Percentiles rank a stretch among this genome's conserved stretches.
Conservation (phyloP, 2,113 vertebrate species). For the Formicarius rufipectus region DNA sequence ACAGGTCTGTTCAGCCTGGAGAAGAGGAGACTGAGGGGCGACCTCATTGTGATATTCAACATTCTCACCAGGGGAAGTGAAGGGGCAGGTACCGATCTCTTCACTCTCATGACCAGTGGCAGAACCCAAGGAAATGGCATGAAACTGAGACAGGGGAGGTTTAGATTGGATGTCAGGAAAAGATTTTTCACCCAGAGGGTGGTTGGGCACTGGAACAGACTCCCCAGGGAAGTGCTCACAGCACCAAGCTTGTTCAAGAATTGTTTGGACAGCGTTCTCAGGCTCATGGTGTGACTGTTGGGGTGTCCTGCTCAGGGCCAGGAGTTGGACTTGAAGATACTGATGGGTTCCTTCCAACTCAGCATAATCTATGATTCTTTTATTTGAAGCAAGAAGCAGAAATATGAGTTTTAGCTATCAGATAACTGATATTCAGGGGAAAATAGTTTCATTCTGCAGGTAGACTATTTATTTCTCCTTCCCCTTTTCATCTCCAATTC, state of each 20-base stretch:
- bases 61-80: background rate
- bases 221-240: background rate
- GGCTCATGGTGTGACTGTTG: background rate
- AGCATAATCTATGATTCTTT: background rate
- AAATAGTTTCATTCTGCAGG: background rate
- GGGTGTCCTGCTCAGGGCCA: background rate
- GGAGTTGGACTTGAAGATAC: background rate
- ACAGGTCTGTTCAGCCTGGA: background rate
- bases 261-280: background rate
- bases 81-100: background rate
- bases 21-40: background rate
- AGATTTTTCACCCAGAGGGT: background rate
- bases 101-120: background rate
- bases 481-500: background rate
- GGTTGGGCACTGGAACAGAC: background rate
- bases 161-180: background rate
- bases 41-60: background rate
- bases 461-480: background rate
- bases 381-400: background rate
- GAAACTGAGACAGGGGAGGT: background rate
- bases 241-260: background rate
- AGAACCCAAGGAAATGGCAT: rapidly evolving
- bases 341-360: background rate
- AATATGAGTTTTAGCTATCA: background rate
- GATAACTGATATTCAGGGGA: background rate